phyloP scores from a whole-genome alignment of 2,113 vertebrate genomes.

The Clarias gariepinus region DNA sequence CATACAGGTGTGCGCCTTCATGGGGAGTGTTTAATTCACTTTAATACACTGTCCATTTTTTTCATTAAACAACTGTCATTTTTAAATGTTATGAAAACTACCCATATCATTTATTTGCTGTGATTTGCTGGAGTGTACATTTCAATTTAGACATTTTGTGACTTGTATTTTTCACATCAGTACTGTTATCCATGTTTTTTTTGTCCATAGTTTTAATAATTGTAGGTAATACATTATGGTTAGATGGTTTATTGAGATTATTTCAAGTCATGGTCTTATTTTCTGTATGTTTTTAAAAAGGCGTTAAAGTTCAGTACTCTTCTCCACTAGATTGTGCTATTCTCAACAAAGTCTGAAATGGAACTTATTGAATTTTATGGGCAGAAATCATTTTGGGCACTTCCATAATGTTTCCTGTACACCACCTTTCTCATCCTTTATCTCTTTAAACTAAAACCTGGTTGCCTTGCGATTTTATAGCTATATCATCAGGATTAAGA shows the following conservation, averaged over 20 bases:
- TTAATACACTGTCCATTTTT: not conserved
- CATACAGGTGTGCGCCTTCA: not conserved
- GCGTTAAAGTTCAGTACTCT: not conserved
- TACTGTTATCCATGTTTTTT: not conserved
- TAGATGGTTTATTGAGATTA: not conserved
- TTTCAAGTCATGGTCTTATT: no score
- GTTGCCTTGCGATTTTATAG: not conserved
- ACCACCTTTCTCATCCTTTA: not conserved
- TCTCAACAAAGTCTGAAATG: constrained; percentile 4
- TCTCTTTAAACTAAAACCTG: not conserved
- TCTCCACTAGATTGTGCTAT: constrained; percentile 28
- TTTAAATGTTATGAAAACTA: not conserved
- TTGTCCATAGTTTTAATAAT: not conserved
- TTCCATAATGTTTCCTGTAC: not conserved
- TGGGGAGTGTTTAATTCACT: not conserved
- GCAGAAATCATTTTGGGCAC: not conserved
- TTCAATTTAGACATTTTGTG: not conserved
- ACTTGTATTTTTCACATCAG: not conserved
- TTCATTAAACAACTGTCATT: no score
- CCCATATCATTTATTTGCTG: not conserved
- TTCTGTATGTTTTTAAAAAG: not conserved
- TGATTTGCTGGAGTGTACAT: not conserved
- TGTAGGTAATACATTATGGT: not conserved
- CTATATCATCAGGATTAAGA: constrained; percentile 6
- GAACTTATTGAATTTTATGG: not conserved